Percentiles rank a stretch among this genome's conserved stretches.
Evolutionary conservation across 2,113 vertebrate genomes (phyloP).

Genomic region (Balaeniceps rex): DNA sequence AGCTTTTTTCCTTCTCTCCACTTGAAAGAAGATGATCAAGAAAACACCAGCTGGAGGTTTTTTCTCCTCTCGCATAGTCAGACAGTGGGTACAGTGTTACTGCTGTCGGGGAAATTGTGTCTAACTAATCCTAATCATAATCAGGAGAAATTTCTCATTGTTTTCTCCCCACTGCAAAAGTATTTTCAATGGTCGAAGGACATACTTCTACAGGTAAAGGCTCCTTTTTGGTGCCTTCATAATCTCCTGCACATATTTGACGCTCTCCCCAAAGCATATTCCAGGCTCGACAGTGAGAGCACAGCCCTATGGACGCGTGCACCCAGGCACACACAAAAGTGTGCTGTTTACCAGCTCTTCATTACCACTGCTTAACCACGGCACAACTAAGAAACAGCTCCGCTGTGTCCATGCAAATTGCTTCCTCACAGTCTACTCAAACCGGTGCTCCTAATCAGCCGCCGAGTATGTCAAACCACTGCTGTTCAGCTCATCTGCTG

Average conservation of each 20-base stretch:
- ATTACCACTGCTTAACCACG: neutral
- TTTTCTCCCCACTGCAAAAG: neutral
- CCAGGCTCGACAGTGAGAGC: neutral
- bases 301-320: rapidly evolving
- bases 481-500: conserved; percentile 54
- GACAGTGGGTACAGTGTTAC: neutral
- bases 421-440: conserved; percentile 19
- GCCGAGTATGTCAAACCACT: conserved; percentile 32
- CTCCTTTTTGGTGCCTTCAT: neutral
- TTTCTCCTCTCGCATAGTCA: neutral
- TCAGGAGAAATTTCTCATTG: neutral
- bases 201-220: neutral
- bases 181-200: neutral
- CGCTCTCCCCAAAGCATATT: neutral
- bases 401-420: rapidly evolving
- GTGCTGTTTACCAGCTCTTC: neutral
- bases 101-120: neutral
- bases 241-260: neutral
- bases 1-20: neutral
- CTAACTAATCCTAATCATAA: neutral
- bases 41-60: neutral
- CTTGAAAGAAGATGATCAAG: neutral
- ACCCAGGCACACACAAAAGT: neutral
- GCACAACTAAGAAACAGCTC: neutral
- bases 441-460: neutral